Percentiles rank a stretch among this genome's conserved stretches.
Evolutionary conservation across 37 sponge, comb jelly and placozoan genomes (phyloP).

Genomic region (Eunapius fragilis): DNA sequence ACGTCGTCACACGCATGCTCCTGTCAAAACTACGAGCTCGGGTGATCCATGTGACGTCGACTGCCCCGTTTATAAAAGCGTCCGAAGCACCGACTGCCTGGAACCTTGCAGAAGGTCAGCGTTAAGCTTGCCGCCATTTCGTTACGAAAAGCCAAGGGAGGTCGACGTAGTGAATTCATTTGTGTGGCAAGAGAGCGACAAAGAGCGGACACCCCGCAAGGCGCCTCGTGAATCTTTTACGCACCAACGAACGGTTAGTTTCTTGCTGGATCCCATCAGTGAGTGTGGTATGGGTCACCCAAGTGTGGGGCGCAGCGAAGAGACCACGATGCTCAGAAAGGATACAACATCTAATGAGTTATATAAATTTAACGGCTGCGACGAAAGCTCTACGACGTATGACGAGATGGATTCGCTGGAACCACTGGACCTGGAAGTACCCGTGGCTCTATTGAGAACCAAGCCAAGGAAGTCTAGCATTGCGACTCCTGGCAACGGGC

Average conservation of each 20-base stretch:
- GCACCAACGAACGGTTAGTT: neutral
- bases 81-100: neutral
- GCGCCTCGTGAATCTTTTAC: neutral
- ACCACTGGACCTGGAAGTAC: neutral
- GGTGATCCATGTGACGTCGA: neutral
- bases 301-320: neutral
- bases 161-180: slow-evolving; percentile 29
- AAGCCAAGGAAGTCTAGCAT: slow-evolving; percentile 75
- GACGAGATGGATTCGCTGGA: neutral
- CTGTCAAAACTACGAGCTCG: neutral
- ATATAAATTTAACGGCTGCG: neutral
- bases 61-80: neutral
- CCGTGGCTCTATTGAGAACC: slow-evolving; percentile 20
- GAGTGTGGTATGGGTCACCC: neutral
- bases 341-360: neutral
- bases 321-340: neutral
- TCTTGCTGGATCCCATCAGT: neutral
- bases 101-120: neutral
- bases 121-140: neutral
- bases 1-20: neutral
- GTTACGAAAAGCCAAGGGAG: slow-evolving; percentile 17
- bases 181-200: slow-evolving; percentile 1
- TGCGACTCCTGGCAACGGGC: neutral
- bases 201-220: neutral
- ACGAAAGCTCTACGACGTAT: neutral